These are phyloP conservation scores for Cryptocephalus primarius DNA, from an alignment of 2,888 invertebrate genomes.

Conservation along the genomic window DNA sequence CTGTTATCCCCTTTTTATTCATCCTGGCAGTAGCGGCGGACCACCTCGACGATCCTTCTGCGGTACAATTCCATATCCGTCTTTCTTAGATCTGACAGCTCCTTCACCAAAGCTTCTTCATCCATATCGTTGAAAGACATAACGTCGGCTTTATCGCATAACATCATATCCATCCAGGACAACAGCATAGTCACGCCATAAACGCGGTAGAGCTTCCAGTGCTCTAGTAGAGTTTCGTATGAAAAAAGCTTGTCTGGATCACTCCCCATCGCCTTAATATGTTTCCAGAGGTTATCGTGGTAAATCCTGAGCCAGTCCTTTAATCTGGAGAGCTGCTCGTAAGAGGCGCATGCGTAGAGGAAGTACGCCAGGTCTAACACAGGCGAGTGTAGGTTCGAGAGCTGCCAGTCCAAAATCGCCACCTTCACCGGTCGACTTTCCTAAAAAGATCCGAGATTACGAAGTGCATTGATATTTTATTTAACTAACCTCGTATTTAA, in stretches of 20 bases:
- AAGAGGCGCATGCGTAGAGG: background rate
- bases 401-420: background rate
- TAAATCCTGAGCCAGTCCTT: background rate
- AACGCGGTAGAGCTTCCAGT: background rate
- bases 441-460: background rate
- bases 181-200: background rate
- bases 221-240: background rate
- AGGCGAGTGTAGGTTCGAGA: background rate
- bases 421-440: background rate
- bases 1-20: constrained; percentile 1
- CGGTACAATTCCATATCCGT: too few species aligned
- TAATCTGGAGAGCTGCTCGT: background rate
- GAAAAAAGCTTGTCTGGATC: background rate
- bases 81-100: too few species aligned
- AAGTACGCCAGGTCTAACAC: background rate
- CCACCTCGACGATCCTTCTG: too few species aligned
- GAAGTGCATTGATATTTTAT: too few species aligned
- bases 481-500: constrained; percentile 14
- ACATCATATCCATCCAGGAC: too few species aligned
- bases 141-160: too few species aligned
- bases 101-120: too few species aligned
- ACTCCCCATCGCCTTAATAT: background rate
- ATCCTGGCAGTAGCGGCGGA: too few species aligned
- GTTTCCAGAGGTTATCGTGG: background rate
- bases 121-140: too few species aligned